Evolutionary conservation across 1,140 invertebrate genomes (phyloP).

Genomic region (Ridgeia piscesae): DNA sequence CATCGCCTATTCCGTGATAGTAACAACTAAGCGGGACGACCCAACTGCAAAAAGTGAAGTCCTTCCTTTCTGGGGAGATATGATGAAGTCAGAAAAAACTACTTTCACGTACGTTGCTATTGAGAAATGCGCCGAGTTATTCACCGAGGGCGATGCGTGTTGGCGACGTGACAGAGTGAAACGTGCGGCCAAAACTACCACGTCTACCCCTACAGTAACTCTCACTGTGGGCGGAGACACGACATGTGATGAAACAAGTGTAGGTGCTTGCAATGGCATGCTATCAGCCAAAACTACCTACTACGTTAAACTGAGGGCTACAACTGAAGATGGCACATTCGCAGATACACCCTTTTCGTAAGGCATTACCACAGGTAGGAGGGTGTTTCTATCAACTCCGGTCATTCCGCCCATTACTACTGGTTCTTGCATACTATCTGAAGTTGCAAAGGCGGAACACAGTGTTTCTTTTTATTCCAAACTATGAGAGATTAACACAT

Average conservation of each 20-base stretch:
- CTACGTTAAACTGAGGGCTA: slow-evolving; percentile 5
- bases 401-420: too few species aligned
- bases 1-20: not conserved
- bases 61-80: not conserved
- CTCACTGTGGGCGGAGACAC: not conserved
- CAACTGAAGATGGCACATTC: not conserved
- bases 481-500: too few species aligned
- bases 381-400: too few species aligned
- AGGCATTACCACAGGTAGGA: not conserved
- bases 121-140: not conserved
- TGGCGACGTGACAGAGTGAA: not conserved
- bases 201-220: not conserved
- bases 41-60: not conserved
- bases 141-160: not conserved
- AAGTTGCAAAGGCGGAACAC: too few species aligned
- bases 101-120: not conserved
- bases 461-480: too few species aligned
- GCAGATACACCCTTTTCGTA: not conserved
- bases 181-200: not conserved
- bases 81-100: too few species aligned
- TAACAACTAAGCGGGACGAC: not conserved
- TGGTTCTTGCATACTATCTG: too few species aligned
- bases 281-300: not conserved
- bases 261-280: not conserved
- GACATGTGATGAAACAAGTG: not conserved